Evolutionary conservation across 1,140 invertebrate species (phyloP).

Genomic region (Lucilia cuprina): DNA sequence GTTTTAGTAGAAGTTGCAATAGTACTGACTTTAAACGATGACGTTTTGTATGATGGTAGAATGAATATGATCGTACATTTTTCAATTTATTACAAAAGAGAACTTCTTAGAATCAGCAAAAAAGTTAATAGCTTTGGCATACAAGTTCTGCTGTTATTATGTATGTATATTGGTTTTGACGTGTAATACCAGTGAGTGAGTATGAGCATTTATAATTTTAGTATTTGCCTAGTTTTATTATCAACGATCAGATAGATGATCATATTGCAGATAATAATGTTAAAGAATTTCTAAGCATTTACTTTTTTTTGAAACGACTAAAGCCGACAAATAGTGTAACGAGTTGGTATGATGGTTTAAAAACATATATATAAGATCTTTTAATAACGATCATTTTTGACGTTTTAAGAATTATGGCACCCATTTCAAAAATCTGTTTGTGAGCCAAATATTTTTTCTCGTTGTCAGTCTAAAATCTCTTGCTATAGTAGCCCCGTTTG

Average conservation of each 20-base stretch:
- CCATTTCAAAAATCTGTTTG: too few relatives aligned
- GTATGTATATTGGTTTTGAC: not conserved
- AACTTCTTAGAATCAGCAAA: not conserved
- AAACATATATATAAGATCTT: too few relatives aligned
- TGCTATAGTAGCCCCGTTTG: too few relatives aligned
- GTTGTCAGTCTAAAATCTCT: too few relatives aligned
- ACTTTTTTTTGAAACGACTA: not conserved
- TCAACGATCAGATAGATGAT: constrained; percentile 3
- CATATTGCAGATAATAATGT: constrained; percentile 6
- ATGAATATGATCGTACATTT: not conserved
- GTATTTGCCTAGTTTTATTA: constrained; percentile 21
- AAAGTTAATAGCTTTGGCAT: constrained; percentile 1
- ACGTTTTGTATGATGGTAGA: not conserved
- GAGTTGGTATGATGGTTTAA: too few relatives aligned
- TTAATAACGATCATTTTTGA: too few relatives aligned
- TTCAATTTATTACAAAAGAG: not conserved
- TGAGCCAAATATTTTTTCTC: too few relatives aligned
- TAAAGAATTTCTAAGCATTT: not conserved
- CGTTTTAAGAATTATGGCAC: too few relatives aligned
- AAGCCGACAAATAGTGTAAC: not conserved
- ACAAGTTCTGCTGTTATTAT: not conserved
- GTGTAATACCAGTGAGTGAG: not conserved
- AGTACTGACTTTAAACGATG: not conserved
- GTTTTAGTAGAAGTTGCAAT: not conserved
- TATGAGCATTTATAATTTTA: not conserved